phyloP scores from a whole-genome alignment of 2,797 vertebrate genomes.

The Sparidentex hasta region DNA sequence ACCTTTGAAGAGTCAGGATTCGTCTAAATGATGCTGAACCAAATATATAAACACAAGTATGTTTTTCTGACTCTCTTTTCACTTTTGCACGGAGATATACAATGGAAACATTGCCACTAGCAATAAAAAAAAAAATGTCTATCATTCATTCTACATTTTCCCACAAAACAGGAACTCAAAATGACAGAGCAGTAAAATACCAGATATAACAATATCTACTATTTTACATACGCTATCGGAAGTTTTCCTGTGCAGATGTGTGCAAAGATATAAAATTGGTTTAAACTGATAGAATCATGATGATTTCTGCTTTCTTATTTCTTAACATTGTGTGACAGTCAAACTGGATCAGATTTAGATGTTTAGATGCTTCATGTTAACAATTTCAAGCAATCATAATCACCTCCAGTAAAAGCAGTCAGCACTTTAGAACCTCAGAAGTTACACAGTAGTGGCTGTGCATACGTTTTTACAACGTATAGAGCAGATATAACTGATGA shows the following conservation, averaged over 20 bases:
- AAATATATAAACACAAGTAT: too few species aligned
- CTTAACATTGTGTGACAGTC: neutral
- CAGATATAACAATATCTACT: too few species aligned
- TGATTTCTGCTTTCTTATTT: neutral
- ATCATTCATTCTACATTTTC: neutral
- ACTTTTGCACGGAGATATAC: too few species aligned
- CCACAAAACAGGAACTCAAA: neutral
- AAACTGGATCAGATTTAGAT: neutral
- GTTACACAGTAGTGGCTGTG: neutral
- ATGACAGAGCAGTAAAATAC: neutral
- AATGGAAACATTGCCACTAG: too few species aligned
- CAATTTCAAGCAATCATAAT: too few species aligned
- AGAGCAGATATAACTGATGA: neutral
- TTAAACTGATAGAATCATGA: neutral
- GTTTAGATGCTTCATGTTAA: neutral
- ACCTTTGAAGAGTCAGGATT: too few species aligned
- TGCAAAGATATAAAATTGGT: neutral
- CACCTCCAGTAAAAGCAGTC: neutral
- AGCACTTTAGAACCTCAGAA: neutral
- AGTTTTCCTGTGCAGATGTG: neutral
- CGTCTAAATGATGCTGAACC: too few species aligned
- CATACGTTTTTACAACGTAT: neutral
- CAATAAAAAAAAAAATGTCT: too few species aligned
- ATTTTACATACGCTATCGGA: too few species aligned
- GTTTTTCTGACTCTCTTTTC: too few species aligned